These are phyloP conservation scores for Drosophila nigromelanica DNA, from an alignment of 1,140 invertebrate genomes.

Conservation along the genomic window DNA sequence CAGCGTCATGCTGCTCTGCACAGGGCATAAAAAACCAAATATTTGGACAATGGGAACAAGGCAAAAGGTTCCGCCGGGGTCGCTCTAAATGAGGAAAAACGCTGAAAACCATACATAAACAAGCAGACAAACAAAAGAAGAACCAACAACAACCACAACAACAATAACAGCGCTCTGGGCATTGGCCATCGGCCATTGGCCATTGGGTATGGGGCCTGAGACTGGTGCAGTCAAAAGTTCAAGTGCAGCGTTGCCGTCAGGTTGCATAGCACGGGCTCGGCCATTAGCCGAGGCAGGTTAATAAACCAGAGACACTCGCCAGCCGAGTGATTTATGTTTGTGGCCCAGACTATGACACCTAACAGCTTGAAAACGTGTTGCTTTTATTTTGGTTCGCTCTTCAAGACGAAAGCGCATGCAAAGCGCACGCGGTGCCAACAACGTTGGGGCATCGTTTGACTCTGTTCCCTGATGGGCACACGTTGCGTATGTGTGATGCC, in stretches of 20 bases:
- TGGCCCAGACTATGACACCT: conserved; percentile 70
- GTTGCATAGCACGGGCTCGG: conserved; percentile 61
- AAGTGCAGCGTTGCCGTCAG: conserved; percentile 60
- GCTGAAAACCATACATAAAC: conserved; percentile 54
- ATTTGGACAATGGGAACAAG: conserved; percentile 75
- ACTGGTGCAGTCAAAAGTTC: conserved; percentile 60
- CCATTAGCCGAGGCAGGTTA: conserved; percentile 61
- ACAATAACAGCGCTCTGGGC: conserved; percentile 43
- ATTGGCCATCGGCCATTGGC: conserved; percentile 31
- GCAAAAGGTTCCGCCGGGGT: conserved; percentile 51
- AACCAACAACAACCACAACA: conserved; percentile 31
- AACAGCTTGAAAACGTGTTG: conserved; percentile 67
- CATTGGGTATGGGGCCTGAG: conserved; percentile 11
- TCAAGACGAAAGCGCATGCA: conserved; percentile 27
- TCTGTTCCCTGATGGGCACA: conserved; percentile 19
- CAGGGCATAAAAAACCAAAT: conserved; percentile 63
- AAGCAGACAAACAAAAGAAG: conserved; percentile 52
- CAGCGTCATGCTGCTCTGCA: conserved; percentile 65
- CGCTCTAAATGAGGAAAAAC: conserved; percentile 56
- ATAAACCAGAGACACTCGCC: conserved; percentile 59
- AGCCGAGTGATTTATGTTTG: conserved; percentile 70
- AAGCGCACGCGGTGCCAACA: conserved; percentile 12
- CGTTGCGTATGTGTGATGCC: conserved; percentile 64
- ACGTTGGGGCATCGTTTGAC: conserved; percentile 3
- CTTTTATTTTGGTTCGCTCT: conserved; percentile 42